Evolutionary conservation across 2,888 invertebrate species (phyloP).

Genomic region (Smittia sp.): DNA sequence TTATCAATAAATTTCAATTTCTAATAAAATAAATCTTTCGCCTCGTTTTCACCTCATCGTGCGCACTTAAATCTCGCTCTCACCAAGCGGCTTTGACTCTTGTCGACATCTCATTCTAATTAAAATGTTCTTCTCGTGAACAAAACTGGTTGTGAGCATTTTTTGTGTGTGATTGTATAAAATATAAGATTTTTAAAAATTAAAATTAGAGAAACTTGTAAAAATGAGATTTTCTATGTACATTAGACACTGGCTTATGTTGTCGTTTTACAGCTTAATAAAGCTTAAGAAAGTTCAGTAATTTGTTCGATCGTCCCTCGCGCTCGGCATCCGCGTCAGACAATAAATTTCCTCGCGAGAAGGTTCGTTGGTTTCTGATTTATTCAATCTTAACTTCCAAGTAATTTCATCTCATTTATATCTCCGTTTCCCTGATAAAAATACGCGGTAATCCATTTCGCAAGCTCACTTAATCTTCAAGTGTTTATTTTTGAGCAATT

Average conservation of each 20-base stretch:
- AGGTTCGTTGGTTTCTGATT: no score
- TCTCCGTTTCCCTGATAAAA: neutral
- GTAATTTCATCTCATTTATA: constrained; percentile 17
- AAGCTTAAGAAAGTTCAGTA: constrained; percentile 13
- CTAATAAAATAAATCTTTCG: constrained; percentile 11
- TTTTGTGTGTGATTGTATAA: neutral
- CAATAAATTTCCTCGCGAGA: no score
- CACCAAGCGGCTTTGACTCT: neutral
- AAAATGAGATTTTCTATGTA: constrained; percentile 28
- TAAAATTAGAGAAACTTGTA: constrained; percentile 10
- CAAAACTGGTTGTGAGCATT: neutral
- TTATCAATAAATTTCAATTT: neutral
- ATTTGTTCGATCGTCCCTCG: neutral
- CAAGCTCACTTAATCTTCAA: neutral
- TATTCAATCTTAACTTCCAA: constrained; percentile 17
- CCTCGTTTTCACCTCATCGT: neutral
- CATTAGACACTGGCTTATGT: constrained; percentile 37
- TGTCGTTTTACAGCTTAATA: constrained; percentile 31
- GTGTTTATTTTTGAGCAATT: neutral
- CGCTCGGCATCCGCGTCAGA: neutral
- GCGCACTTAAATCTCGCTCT: neutral
- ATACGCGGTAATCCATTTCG: neutral
- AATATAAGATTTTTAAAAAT: constrained; percentile 12
- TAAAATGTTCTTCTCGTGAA: neutral
- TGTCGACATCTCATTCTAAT: neutral